These are phyloP conservation scores for Laterallus jamaicensis DNA, from an alignment of 2,113 vertebrate genomes.

Conservation along the genomic window DNA sequence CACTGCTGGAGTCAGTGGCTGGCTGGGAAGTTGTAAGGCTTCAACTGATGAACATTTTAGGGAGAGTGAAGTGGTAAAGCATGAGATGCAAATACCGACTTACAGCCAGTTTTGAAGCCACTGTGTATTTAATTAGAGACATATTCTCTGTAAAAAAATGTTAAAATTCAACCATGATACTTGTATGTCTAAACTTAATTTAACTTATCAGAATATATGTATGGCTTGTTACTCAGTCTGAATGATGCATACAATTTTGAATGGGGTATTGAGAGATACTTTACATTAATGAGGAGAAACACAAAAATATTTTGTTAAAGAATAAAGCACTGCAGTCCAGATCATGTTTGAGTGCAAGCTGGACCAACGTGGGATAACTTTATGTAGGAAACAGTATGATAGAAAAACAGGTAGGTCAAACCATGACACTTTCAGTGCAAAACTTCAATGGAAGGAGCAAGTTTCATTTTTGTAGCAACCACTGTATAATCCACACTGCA, in stretches of 20 bases:
- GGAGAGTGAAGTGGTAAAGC: slow-evolving; percentile 31
- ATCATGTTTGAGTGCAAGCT: slow-evolving; percentile 7
- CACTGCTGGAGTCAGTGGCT: slow-evolving; percentile 33
- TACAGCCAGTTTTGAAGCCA: slow-evolving; percentile 24
- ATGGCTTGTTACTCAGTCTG: slow-evolving; percentile 43
- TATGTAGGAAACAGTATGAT: slow-evolving; percentile 37
- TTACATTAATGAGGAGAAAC: background rate
- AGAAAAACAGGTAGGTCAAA: slow-evolving; percentile 67
- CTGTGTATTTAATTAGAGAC: background rate
- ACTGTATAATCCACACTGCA: slow-evolving; percentile 65
- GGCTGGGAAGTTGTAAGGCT: background rate
- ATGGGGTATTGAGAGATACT: background rate
- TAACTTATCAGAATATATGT: background rate
- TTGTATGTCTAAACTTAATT: background rate
- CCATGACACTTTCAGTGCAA: slow-evolving; percentile 74
- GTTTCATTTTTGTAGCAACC: slow-evolving; percentile 65
- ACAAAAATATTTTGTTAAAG: slow-evolving; percentile 57
- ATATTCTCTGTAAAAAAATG: background rate
- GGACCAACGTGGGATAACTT: background rate
- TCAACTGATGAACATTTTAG: background rate
- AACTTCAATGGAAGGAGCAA: slow-evolving; percentile 68
- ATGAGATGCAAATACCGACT: slow-evolving; percentile 9
- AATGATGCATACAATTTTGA: slow-evolving; percentile 26
- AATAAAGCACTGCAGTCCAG: slow-evolving; percentile 56
- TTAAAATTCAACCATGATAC: background rate